Conservation (phyloP, 1,140 invertebrate genomes). For the Drosophila baimaii region DNA sequence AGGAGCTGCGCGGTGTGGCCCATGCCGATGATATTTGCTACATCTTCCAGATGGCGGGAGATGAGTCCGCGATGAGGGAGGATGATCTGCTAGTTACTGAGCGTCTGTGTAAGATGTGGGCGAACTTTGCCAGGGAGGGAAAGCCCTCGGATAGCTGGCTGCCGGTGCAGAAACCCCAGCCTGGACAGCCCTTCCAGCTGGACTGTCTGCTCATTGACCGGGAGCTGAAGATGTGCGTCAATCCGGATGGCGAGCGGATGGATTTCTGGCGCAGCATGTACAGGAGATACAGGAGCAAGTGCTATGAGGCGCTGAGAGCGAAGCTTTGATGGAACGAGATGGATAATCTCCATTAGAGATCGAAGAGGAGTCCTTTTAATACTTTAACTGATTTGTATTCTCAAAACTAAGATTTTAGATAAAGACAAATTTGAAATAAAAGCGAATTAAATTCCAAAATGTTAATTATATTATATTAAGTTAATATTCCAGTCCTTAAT, state of each 20-base stretch:
- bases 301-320: constrained; percentile 49
- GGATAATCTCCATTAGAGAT: no score
- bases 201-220: constrained; percentile 76
- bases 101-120: constrained; percentile 86
- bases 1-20: constrained; percentile 85
- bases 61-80: constrained; percentile 84
- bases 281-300: constrained; percentile 50
- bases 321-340: constrained; percentile 50
- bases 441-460: no score
- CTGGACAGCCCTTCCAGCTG: constrained; percentile 48
- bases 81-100: constrained; percentile 84
- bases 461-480: no score
- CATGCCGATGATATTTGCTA: constrained; percentile 87
- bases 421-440: not conserved
- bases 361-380: not conserved
- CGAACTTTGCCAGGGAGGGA: constrained; percentile 87
- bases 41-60: constrained; percentile 86
- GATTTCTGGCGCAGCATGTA: constrained; percentile 83
- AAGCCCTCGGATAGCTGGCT: constrained; percentile 75
- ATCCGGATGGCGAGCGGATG: constrained; percentile 82
- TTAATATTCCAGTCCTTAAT: no score
- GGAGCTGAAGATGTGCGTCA: constrained; percentile 60
- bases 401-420: not conserved
- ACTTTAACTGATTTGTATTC: not conserved
- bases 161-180: constrained; percentile 46